A percentile compares a stretch with the other conserved stretches of the same genome.
phyloP scores from a whole-genome alignment of 2,113 vertebrate species.

The Pangasianodon gigas region DNA sequence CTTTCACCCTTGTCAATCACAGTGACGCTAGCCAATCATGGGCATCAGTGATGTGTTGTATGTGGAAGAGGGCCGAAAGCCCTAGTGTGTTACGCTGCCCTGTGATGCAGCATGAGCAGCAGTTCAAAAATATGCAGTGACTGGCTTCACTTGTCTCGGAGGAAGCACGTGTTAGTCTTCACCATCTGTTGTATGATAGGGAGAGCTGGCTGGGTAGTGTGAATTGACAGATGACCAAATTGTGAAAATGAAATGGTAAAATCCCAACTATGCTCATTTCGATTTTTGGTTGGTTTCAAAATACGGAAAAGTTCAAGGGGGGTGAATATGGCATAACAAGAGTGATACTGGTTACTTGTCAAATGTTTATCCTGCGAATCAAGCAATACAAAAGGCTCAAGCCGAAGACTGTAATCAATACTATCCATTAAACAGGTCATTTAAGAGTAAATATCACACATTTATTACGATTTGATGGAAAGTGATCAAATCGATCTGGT shows the following conservation, averaged over 20 bases:
- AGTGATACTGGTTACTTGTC: not conserved
- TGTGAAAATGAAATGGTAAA: not conserved
- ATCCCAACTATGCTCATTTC: not conserved
- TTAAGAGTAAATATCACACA: constrained; percentile 10
- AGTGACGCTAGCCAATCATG: not conserved
- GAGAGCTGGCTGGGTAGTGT: not conserved
- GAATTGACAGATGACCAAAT: not conserved
- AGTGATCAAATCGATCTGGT: not conserved
- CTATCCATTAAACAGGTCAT: not conserved
- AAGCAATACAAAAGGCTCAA: not conserved
- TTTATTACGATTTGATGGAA: constrained; percentile 37
- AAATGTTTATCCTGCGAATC: not conserved
- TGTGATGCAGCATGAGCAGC: not conserved
- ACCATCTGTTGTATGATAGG: not conserved
- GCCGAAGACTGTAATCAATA: not conserved
- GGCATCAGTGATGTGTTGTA: not conserved
- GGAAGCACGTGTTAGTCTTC: not conserved
- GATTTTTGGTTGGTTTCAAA: not conserved
- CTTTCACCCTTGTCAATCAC: not conserved
- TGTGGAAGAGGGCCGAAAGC: not conserved
- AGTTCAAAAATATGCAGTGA: not conserved
- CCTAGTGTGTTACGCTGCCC: not conserved
- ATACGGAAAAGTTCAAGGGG: not conserved
- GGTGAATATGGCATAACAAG: not conserved
- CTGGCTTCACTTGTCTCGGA: not conserved